phyloP scores from a whole-genome alignment of 92 coral and sea anemone species.

The Heliopora coerulea region DNA sequence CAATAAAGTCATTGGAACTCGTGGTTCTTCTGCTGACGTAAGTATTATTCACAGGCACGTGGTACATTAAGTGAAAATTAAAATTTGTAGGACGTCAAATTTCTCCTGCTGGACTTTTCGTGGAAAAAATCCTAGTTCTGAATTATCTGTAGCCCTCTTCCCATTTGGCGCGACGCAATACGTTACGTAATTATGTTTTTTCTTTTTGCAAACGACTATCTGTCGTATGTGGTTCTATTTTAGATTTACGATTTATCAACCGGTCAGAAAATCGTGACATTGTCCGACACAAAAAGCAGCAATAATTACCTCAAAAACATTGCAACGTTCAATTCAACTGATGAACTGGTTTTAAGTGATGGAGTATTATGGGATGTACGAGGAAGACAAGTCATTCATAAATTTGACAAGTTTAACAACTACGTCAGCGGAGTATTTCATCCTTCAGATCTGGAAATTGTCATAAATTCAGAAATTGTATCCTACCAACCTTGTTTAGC shows the following conservation, averaged over 20 bases:
- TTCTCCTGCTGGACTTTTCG: too few relatives aligned
- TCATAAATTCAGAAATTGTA: constrained; percentile 97
- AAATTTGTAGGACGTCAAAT: too few relatives aligned
- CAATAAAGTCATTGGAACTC: constrained; percentile 81
- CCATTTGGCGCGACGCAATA: too few relatives aligned
- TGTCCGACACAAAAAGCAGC: constrained; percentile 69
- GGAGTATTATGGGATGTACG: constrained; percentile 98
- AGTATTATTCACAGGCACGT: constrained; percentile 27
- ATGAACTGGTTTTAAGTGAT: constrained; percentile 89
- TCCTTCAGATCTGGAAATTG: constrained; percentile 92
- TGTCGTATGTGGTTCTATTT: not conserved
- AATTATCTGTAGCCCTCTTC: too few relatives aligned
- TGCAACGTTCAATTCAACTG: constrained; percentile 88
- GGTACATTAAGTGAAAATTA: too few relatives aligned
- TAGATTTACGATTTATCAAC: constrained; percentile 88
- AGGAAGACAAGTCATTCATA: constrained; percentile 81
- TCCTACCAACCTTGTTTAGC: constrained; percentile 53
- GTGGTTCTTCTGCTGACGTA: constrained; percentile 84
- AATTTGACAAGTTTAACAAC: constrained; percentile 94
- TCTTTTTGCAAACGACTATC: too few relatives aligned
- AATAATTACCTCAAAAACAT: constrained; percentile 85
- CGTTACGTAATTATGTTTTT: too few relatives aligned
- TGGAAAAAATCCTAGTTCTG: too few relatives aligned
- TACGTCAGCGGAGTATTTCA: constrained; percentile 95
- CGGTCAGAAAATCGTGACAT: constrained; percentile 61